Conservation (phyloP, 1,140 invertebrate genomes). For the Nixonia krombeini region DNA sequence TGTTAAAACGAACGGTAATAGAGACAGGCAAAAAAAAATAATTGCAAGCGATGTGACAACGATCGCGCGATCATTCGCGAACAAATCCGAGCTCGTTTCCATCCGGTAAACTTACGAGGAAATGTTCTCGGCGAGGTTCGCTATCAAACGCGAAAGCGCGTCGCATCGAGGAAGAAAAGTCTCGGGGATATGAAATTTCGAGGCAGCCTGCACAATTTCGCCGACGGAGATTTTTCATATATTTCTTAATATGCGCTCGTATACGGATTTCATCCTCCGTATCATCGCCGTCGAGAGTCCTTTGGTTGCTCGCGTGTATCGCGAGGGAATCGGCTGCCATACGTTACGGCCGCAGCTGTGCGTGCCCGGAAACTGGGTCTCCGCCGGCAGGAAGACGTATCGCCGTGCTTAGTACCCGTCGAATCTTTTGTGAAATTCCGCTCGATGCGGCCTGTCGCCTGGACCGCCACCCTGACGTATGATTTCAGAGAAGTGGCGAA, state of each 20-base stretch:
- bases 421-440: conserved; percentile 36
- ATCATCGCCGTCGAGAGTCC: conserved; percentile 10
- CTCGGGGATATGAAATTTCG: conserved; percentile 1
- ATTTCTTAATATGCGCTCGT: conserved; percentile 18
- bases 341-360: conserved; percentile 20
- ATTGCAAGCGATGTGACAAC: too few species aligned
- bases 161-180: neutral
- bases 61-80: too few species aligned
- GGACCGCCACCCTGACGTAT: too few species aligned
- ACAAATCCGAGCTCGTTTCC: too few species aligned
- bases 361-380: conserved; percentile 23
- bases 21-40: too few species aligned
- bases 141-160: too few species aligned
- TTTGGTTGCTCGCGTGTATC: conserved; percentile 24
- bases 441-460: conserved; percentile 24
- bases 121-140: too few species aligned
- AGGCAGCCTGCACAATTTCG: conserved; percentile 5
- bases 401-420: conserved; percentile 36
- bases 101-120: too few species aligned
- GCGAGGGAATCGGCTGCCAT: conserved; percentile 16
- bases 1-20: too few species aligned
- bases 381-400: conserved; percentile 34
- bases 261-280: conserved; percentile 14
- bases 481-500: too few species aligned
- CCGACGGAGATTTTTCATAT: conserved; percentile 9